Evolutionary conservation across 2,113 vertebrate genomes (phyloP).

Genomic region (Percopsis transmontana): DNA sequence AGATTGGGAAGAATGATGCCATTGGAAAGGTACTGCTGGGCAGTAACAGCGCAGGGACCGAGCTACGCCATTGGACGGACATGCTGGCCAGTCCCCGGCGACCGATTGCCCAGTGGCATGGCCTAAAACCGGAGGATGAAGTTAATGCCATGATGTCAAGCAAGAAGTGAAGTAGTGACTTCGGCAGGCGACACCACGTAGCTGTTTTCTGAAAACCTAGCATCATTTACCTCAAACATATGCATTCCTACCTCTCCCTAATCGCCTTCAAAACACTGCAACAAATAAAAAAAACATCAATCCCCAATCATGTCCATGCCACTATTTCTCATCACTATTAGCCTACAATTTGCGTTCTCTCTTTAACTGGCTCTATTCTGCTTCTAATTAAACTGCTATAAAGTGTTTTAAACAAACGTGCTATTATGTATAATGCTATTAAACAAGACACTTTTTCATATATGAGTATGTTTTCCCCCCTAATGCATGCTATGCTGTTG

Average conservation of each 20-base stretch:
- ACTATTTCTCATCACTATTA: slow-evolving; percentile 14
- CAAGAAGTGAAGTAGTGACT: slow-evolving; percentile 83
- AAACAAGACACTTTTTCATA: slow-evolving; percentile 33
- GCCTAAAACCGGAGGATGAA: slow-evolving; percentile 76
- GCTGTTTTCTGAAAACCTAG: slow-evolving; percentile 6
- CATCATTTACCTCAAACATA: slow-evolving; percentile 31
- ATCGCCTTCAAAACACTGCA: slow-evolving; percentile 16
- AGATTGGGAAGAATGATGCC: slow-evolving; percentile 98
- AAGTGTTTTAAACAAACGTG: slow-evolving; percentile 27
- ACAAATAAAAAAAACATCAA: slow-evolving; percentile 20
- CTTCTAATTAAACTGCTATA: slow-evolving; percentile 12
- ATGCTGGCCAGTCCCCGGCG: slow-evolving; percentile 85
- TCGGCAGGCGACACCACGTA: not conserved
- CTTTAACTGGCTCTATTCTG: slow-evolving; percentile 3
- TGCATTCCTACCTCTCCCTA: slow-evolving; percentile 10
- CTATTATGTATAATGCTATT: slow-evolving; percentile 42
- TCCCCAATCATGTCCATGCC: slow-evolving; percentile 12
- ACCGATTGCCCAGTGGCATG: slow-evolving; percentile 97
- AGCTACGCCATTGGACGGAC: slow-evolving; percentile 90
- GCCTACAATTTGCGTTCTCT: not conserved
- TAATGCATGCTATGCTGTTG: not conserved
- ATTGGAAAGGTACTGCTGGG: slow-evolving; percentile 95
- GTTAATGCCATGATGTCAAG: slow-evolving; percentile 86
- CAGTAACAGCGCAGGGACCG: slow-evolving; percentile 86
- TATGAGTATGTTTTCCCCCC: not conserved